phyloP scores from a whole-genome alignment of 2,888 invertebrate genomes.

The Dasysyrphus albostriatus region DNA sequence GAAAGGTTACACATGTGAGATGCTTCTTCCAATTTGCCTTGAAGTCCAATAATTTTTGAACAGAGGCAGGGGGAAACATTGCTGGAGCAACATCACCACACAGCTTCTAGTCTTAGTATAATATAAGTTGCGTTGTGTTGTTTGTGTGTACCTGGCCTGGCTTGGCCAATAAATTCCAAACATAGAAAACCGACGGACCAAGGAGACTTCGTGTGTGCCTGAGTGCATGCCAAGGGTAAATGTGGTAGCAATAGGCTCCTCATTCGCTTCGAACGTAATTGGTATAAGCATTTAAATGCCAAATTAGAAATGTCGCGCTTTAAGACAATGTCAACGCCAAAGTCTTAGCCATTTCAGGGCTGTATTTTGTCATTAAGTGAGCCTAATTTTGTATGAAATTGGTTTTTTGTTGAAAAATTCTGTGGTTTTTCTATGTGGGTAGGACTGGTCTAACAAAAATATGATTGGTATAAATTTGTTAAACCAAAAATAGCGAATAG shows the following conservation, averaged over 20 bases:
- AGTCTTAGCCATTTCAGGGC: slow-evolving; percentile 47
- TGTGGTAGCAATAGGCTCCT: slow-evolving; percentile 68
- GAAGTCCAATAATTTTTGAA: slow-evolving; percentile 70
- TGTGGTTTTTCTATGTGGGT: too few species aligned
- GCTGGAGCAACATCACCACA: slow-evolving; percentile 19
- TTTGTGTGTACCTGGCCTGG: slow-evolving; percentile 36
- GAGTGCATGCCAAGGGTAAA: slow-evolving; percentile 33
- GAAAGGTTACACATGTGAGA: slow-evolving; percentile 76
- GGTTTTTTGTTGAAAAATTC: too few species aligned
- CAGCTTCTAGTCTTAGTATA: slow-evolving; percentile 55
- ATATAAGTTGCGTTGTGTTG: slow-evolving; percentile 43
- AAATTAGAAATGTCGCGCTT: slow-evolving; percentile 79
- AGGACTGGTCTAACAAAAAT: background rate
- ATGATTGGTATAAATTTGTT: background rate
- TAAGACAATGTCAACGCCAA: slow-evolving; percentile 78
- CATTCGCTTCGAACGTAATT: slow-evolving; percentile 76
- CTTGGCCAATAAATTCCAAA: slow-evolving; percentile 71
- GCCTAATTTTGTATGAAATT: background rate
- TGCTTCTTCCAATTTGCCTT: slow-evolving; percentile 76
- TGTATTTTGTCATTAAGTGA: background rate
- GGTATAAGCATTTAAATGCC: slow-evolving; percentile 78
- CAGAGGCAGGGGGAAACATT: background rate
- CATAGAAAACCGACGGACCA: slow-evolving; percentile 42
- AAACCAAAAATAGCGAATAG: too few species aligned
- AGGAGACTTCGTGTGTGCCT: slow-evolving; percentile 32